phyloP scores from a whole-genome alignment of 2,888 invertebrate species.

The Drosophila mettleri region DNA sequence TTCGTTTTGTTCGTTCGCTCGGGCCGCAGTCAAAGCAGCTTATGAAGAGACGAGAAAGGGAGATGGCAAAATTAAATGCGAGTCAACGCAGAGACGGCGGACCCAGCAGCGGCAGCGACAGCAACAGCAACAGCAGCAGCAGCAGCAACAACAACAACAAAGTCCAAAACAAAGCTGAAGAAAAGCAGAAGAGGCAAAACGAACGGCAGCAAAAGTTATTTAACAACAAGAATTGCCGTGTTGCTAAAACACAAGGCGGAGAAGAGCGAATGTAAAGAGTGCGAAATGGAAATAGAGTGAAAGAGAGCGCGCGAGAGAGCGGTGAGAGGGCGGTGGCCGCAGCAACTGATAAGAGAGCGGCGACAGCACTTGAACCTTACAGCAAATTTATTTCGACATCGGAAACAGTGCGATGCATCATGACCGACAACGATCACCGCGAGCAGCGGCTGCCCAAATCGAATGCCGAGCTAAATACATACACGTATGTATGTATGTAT shows the following conservation, averaged over 20 bases:
- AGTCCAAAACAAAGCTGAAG: constrained; percentile 41
- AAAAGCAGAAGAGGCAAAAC: constrained; percentile 51
- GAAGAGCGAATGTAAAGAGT: constrained; percentile 13
- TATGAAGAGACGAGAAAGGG: constrained; percentile 19
- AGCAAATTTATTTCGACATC: constrained; percentile 32
- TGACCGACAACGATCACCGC: constrained; percentile 33
- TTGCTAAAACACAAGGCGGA: constrained; percentile 44
- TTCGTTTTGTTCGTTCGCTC: constrained; percentile 34
- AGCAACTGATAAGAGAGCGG: constrained; percentile 57
- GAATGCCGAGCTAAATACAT: constrained; percentile 8
- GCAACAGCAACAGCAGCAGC: constrained; percentile 23
- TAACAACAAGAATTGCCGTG: constrained; percentile 50
- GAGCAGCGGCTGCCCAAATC: constrained; percentile 25
- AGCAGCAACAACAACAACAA: constrained; percentile 23
- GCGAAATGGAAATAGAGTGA: constrained; percentile 12
- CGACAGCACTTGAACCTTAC: constrained; percentile 46
- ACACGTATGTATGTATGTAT: not conserved
- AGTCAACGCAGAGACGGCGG: constrained; percentile 42
- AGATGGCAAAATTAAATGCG: constrained; percentile 50
- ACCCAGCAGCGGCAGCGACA: constrained; percentile 25
- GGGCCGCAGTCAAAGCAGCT: constrained; percentile 39
- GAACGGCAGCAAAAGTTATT: constrained; percentile 58
- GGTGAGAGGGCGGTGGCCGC: constrained; percentile 53
- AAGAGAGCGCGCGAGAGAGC: constrained; percentile 8
- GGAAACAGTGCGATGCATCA: constrained; percentile 25